Evolutionary conservation across 2,888 invertebrate genomes (phyloP), one percentile per base, ranked within the genome.

Genomic region (Ecliptopera silaceata): DNA sequence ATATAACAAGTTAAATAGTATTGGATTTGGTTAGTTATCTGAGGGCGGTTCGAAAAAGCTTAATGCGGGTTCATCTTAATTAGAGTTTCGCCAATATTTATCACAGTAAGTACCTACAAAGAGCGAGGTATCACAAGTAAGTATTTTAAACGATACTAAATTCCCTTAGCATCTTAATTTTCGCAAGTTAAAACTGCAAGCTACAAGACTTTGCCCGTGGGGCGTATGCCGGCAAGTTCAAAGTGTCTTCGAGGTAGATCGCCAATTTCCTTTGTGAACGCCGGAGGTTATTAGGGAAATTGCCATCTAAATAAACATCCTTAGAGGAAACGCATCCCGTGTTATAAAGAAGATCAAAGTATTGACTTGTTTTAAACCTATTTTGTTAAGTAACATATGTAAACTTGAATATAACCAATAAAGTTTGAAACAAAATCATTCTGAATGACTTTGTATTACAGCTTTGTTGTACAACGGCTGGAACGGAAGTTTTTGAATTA

Each of bases 281-380:
- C 75, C 61, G 65, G 72, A 76, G 76, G 77, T 79, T 81, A 79
- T 79, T 80, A 79, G 70, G 80, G 76, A 82, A 80, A 82, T 82
- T 79, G 76, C 72, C 72, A 69, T 71, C 65, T 74, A 79, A 79
- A 79, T 79, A 80, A 82, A 77, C 73, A 69, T 67, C 64, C 59
- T 65, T 59, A 64, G 59, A 58, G 50, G 69, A 59, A 68, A 58
- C 63, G 66, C 68, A 70, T 68, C 64, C 72, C 72, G 69, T 75
- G 72, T 70, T 63, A 69, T 61, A 60, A 48, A 54, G 17, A 45
- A 63, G 10, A 15, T 8, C 13, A 6, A n/a, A 12, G 15, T 36
- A 36, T 1, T 8, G 8, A 36, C 15, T 36, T 10, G 15, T 36
- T 4, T 15, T 10, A 8, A 36, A 13, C 6, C 2, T 1, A 8